phyloP scores from a whole-genome alignment of 2,113 vertebrate genomes.

The Phalacrocorax pelagicus region DNA sequence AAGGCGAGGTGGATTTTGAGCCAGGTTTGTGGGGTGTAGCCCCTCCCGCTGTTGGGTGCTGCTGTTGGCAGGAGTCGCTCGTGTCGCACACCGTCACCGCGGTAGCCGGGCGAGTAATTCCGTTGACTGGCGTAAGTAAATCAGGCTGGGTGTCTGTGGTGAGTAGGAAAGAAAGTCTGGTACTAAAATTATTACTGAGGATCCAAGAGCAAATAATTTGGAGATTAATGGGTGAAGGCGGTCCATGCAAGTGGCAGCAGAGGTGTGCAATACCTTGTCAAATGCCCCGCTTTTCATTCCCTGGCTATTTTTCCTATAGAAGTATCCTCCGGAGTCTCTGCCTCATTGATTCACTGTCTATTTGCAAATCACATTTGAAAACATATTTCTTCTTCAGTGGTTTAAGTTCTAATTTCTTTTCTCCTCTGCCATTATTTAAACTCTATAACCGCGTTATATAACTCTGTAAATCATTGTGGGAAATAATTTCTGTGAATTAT shows the following conservation, averaged over 20 bases:
- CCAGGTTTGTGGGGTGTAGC: not conserved
- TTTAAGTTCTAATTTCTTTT: not conserved
- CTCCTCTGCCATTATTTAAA: not conserved
- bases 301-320: not conserved
- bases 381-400: not conserved
- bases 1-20: not conserved
- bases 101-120: fast-evolving
- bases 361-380: not conserved
- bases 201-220: not conserved
- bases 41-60: no score
- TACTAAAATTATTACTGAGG: not conserved
- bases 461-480: not conserved
- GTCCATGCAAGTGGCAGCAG: not conserved
- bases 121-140: fast-evolving
- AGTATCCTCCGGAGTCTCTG: not conserved
- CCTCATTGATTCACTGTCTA: not conserved
- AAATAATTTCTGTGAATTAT: not conserved
- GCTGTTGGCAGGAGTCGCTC: no score
- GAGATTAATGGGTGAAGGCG: not conserved
- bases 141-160: not conserved
- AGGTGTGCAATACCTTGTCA: not conserved
- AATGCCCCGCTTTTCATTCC: not conserved
- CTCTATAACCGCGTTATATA: not conserved
- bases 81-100: fast-evolving
- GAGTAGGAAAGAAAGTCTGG: not conserved